Evolutionary conservation across 2,888 invertebrate species (phyloP), one percentile per base, ranked within the genome.

Genomic region (Lucinisca nassula): DNA sequence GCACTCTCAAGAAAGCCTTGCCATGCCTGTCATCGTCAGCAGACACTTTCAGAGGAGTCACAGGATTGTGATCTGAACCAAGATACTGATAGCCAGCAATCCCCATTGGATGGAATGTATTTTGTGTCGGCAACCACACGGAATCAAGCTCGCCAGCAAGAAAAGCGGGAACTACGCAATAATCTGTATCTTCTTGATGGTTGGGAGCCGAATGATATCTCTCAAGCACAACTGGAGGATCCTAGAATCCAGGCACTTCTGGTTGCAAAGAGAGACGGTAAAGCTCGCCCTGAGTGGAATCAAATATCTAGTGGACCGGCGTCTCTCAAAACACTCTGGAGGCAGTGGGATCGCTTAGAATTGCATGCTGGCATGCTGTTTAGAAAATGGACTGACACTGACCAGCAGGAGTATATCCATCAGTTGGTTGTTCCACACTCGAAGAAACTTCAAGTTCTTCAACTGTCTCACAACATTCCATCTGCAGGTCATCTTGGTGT

Each of bases 401-500:
- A 61, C 6, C 30, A 6, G 6, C 3, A 8, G 27, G 21, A 21
- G 24, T 61, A 24, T 55, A 61, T 30, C 24, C 27, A 27, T 1
- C 61, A 61, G 17, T 30, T 61, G 24, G 17, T 61, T 6, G 24
- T 24, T 27, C 61, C 61, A 1, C 27, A 61, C 6, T 27, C 61
- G 6, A 61, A 61, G 30, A 61, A 61, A 30, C 30, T 6, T 17
- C 27, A 61, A 61, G 30, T 61, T 12, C 24, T 77, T 6, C 14
- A 12, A 24, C 37, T 37, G 21, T 76, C 37, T 67, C 73, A 81
- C 67, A 84, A 90, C 49, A 80, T 88, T 6, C 77, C 81, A 27
- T 79, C 79, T 12, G 83, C 84, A n/a, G 92, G 90, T 24, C 93
- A 94, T 70, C 58, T 90, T 6, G 88, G 85, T 0, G 70, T 81